Evolutionary conservation across 2,888 invertebrate genomes (phyloP).

Genomic region (Oasisia sp.): DNA sequence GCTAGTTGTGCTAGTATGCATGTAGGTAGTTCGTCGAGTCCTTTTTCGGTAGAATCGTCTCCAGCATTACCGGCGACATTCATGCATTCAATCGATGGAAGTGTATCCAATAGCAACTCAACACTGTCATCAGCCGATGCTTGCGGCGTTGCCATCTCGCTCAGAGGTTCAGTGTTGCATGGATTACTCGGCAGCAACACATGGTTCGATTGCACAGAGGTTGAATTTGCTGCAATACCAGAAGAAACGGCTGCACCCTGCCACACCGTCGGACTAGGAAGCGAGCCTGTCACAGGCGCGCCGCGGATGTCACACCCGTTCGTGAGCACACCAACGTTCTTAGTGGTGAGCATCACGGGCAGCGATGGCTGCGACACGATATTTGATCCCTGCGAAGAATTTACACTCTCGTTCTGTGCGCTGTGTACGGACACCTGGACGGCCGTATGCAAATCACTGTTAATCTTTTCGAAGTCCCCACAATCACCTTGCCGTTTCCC

Average conservation of each 20-base stretch:
- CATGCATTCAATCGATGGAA: neutral
- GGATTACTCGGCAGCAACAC: neutral
- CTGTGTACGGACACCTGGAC: neutral
- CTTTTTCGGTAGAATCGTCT: neutral
- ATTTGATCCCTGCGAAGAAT: neutral
- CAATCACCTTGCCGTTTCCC: neutral
- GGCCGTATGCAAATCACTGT: neutral
- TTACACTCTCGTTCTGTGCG: neutral
- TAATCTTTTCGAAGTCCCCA: neutral
- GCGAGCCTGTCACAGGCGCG: neutral
- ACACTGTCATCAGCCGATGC: too few species aligned
- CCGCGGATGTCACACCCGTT: neutral
- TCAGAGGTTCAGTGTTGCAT: neutral
- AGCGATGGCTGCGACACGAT: neutral
- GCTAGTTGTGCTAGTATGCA: neutral
- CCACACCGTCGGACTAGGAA: neutral
- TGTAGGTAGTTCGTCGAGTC: neutral
- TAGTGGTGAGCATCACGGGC: neutral
- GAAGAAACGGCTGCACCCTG: neutral
- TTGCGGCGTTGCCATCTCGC: neutral
- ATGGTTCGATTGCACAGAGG: neutral
- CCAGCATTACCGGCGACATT: neutral
- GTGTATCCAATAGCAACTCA: too few species aligned
- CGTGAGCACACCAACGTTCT: neutral
- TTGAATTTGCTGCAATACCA: neutral